Evolutionary conservation across 1,140 invertebrate species (phyloP), one percentile per base, ranked within the genome.

Genomic region (Muscidifurax raptorellus): DNA sequence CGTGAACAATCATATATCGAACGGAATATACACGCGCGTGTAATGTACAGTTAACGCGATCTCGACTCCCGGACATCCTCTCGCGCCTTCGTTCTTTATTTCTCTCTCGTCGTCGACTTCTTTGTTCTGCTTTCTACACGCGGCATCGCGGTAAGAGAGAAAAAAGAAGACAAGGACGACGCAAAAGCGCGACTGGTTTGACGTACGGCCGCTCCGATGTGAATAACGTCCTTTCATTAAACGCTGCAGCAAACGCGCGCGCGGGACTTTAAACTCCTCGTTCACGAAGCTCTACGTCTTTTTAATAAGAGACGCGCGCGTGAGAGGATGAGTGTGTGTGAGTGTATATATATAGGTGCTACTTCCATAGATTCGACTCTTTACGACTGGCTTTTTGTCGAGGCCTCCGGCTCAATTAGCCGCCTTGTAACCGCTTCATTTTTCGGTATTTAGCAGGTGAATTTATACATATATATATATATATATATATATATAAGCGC

Each of bases 141-240:
- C 0, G 10, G 40, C 25, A 27, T 2, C 22, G 10, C 1, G n/a
- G 9, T 66, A 30, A 66, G 36, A 79, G 7, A 78, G 52, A 69
- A 82, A 15, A 47, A 82, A 76, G 76, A 64, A 82, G n/a, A 13
- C 66, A 69, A 69, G 66, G 25, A 28, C 66, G 66, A 67, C 25
- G 27, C 18, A 22, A n/a, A 64, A n/a, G 2, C 71, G 71, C 32
- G 27, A 77, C 74, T 67, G 52, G 74, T 71, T 77, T 83, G 82
- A 83, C 75, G 82, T 78, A 71, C 52, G 74, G 59, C 52, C 59
- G 12, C 64, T 59, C 32, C 32, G 76, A 66, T 52, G 74, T 69
- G 75, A 83, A 83, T 78, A 71, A 72, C 66, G 22, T 83, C 82
- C 75, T 83, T 83, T 83, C 64, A 71, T 83, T 77, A 82, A 71